Evolutionary conservation across 2,888 invertebrate species (phyloP), one percentile per base, ranked within the genome.

Genomic region (Lottia scabra): DNA sequence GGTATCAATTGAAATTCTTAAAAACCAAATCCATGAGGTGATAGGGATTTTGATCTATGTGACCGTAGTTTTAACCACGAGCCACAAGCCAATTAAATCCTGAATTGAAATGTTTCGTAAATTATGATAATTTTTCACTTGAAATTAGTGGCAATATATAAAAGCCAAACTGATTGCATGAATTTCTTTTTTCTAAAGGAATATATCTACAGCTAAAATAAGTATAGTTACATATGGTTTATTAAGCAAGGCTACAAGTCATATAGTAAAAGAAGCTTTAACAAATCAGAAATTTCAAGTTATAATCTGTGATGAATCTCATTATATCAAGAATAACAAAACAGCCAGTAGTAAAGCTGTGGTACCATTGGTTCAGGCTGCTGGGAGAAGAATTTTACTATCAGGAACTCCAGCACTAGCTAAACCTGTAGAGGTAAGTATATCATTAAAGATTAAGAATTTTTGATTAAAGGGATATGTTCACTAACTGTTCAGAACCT

Each of bases 371-470:
- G 74, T 88, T 19, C 83, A 87, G 76, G 73, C 79, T 38, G 85
- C 87, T 13, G 77, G 79, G 16, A 76, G 84, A n/a, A 79, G 86
- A 38, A 78, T 88, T 44, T 78, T 88, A 27, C 76, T 88, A 68
- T 87, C 88, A 13, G 88, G 88, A 5, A 88, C 88, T 0, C 88
- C 88, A n/a, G 88, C 88, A 0, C 72, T 88, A 23, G 78, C 87
- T 19, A 80, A 84, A 71, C 88, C 88, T n/a, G 84, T 84, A 6
- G 88, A 88, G 84, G 88, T 87, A 67, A 65, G 62, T 27, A 30
- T 2, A n/a, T n/a, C n/a, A n/a, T n/a, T n/a, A n/a, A n/a, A n/a
- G n/a, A n/a, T n/a, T n/a, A n/a, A n/a, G n/a, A n/a, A n/a, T n/a
- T n/a, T n/a, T n/a, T n/a, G n/a, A n/a, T n/a, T n/a, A n/a, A n/a